Conservation (phyloP, 2,888 invertebrate species). For the Tenthredo livida region DNA sequence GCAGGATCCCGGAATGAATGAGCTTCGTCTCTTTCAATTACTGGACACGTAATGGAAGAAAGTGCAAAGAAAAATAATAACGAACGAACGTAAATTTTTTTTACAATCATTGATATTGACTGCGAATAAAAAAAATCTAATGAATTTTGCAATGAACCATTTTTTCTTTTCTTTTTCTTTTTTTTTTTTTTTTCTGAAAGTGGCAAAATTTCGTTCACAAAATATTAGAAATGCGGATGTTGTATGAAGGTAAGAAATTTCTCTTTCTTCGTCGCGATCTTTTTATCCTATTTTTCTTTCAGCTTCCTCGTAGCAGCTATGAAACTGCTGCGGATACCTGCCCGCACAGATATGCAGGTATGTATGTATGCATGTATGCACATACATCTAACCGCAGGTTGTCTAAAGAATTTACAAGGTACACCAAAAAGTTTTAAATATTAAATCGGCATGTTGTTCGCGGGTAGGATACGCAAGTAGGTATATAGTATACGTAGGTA, state of each 20-base stretch:
- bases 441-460: constrained; percentile 1
- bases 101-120: not conserved
- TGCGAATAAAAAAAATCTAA: not conserved
- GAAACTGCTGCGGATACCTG: not conserved
- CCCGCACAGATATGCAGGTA: not conserved
- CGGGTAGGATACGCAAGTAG: not conserved
- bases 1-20: not conserved
- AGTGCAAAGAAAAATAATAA: not conserved
- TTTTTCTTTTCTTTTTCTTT: not conserved
- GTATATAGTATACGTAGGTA: not conserved
- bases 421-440: constrained; percentile 17
- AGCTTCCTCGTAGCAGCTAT: not conserved
- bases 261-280: too few species aligned
- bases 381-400: not conserved
- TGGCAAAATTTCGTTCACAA: too few species aligned
- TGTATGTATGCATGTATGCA: not conserved
- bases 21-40: not conserved
- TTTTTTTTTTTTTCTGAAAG: not conserved
- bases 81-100: too few species aligned
- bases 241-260: too few species aligned
- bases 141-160: too few species aligned
- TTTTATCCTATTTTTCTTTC: not conserved
- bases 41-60: not conserved
- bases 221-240: too few species aligned
- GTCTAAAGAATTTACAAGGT: constrained; percentile 2